These are phyloP conservation scores for Phylloscopus whistleri DNA, from an alignment of 2,113 vertebrate species.

Conservation along the genomic window DNA sequence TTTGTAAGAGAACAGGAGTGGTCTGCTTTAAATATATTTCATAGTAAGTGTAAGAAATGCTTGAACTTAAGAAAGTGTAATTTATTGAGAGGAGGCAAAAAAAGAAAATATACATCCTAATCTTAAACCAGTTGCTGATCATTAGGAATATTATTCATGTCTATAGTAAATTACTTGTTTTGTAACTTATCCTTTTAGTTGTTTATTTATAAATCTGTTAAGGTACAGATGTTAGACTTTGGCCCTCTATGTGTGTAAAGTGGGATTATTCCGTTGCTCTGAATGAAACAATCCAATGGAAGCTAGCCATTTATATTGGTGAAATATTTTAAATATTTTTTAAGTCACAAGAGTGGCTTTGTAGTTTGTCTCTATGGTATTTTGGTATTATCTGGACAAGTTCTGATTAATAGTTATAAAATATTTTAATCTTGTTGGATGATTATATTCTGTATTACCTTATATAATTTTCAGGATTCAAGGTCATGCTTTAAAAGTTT, in stretches of 20 bases:
- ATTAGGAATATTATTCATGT: not conserved
- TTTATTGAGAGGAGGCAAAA: not conserved
- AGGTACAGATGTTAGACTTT: not conserved
- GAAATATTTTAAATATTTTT: not conserved
- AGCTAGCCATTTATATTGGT: not conserved
- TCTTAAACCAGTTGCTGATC: conserved; percentile 57
- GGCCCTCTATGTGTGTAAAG: not conserved
- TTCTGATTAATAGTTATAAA: not conserved
- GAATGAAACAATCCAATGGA: not conserved
- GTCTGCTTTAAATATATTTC: not conserved
- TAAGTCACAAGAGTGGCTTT: not conserved
- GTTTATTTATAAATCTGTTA: conserved; percentile 29
- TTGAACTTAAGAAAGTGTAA: not conserved
- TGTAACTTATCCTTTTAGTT: conserved; percentile 22
- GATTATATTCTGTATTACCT: not conserved
- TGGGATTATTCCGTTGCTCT: not conserved
- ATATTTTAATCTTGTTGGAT: not conserved
- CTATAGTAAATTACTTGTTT: conserved; percentile 53
- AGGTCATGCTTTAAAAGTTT: not conserved
- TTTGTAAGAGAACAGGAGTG: not conserved
- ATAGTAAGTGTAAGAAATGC: not conserved
- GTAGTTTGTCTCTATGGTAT: not conserved
- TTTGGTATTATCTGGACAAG: not conserved
- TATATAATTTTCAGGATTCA: not conserved
- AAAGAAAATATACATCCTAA: conserved; percentile 25